Base-by-base conservation (phyloP, 2,888 invertebrate species). In the Falcaria lacertinaria region DNA sequence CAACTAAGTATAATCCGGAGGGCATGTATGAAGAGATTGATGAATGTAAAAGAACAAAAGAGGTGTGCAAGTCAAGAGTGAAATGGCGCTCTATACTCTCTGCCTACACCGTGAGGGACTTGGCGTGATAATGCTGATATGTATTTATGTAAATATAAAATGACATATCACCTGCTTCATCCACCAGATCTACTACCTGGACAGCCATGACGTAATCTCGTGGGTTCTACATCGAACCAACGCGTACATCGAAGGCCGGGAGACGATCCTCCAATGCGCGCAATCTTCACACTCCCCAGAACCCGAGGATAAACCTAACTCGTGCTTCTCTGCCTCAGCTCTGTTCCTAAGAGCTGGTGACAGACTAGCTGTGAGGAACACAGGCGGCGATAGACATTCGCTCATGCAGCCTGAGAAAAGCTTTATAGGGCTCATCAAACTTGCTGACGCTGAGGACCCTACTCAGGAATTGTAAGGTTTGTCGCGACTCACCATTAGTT, bases 361-460 rank as follows among this genome's bases (percentile, higher is more conserved):
- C 65, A 89, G 83, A 15, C 80, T 96, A 11, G 91, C 92, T 4
- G 78, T 96, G 8, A 91, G 92, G 41, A 96, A 96, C 63, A 91
- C 95, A 1, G 92, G 92, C 13, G 91, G 92, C 11, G 90, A 91
- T 38, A 80, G 93, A 39, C 93, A 92, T 69, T 92, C 93, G 0
- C 78, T 94, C 37, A 93, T 94, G 84, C 91, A 93, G 61, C 90
- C 91, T 1, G 94, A 94, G 53, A 95, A 95, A 72, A 95, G 95
- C 60, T 96, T 95, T 86, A 95, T 96, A 58, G 96, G 96, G 28
- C 88, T 95, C n/a, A 90, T 95, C 41, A 95, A 94, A 76, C 79
- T 94, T n/a, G 92, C 92, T 13, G 93, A 93, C 56, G 81, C 85
- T 0, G 80, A 80, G 17, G 84, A 84, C 17, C 86, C 83, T 1